Evolutionary conservation across 2,113 vertebrate genomes (phyloP), one percentile per base, ranked within the genome.

Genomic region (Aldabrachelys gigantea): DNA sequence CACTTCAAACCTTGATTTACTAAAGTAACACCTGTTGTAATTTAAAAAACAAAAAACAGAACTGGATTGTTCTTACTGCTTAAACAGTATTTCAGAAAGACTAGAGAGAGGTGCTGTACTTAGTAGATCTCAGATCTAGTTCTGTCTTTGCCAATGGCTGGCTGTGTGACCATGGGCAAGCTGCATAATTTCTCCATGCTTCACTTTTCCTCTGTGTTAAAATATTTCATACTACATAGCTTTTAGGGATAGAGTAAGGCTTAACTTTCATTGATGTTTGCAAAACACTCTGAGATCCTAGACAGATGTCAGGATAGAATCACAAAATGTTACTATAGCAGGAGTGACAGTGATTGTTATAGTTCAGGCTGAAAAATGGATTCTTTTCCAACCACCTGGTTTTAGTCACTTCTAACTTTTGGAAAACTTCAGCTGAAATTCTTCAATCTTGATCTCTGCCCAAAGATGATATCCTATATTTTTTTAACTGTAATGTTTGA

Each of bases 181-280:
- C 3, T 79, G 19, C 78, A 89, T 79, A 89, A 91, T 92, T 89
- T 89, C 41, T 95, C 91, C 89, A 87, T 87, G 54, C 92, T 93
- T 94, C 92, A 93, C 4, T 89, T 94, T 75, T 82, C 3, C 6
- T 78, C 76, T 80, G 25, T 0, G 0, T 88, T 88, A 93, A 93
- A 79, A 5, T 27, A 1, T 5, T 78, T 75, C 47, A 69, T 79
- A 35, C 17, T 87, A 93, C 0, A 0, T 52, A 93, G 82, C 14
- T 92, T 86, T n/a, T 10, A 47, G 75, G 11, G 6, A 12, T 76
- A 76, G 11, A 44, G 41, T 41, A 14, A 76, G 41, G 10, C 41
- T 89, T n/a, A 69, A 38, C 35, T 80, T 85, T 1, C 3, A 4
- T 13, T 65, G 41, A 81, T 76, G 65, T 94, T 96, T 95, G 92